Evolutionary conservation across 2,888 invertebrate genomes (phyloP).

Genomic region (Coremacera marginata): DNA sequence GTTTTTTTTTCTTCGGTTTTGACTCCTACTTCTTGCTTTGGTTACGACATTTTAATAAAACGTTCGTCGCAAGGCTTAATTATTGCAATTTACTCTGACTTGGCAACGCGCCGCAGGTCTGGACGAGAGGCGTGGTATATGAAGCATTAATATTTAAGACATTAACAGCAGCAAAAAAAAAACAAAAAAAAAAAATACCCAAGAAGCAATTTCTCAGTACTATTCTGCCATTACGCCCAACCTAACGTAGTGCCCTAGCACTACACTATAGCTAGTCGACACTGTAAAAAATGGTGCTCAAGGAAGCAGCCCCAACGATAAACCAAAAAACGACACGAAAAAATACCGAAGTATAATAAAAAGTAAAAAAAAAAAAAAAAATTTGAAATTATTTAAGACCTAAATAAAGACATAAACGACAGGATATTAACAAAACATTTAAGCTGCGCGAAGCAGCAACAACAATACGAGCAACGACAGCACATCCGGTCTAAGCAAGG

Average conservation of each 20-base stretch:
- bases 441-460: slow-evolving; percentile 11
- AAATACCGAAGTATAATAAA: background rate
- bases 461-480: slow-evolving; percentile 21
- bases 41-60: slow-evolving; percentile 40
- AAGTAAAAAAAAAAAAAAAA: slow-evolving; percentile 28
- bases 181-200: background rate
- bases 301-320: background rate
- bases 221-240: background rate
- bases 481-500: slow-evolving; percentile 23
- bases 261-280: background rate
- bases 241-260: background rate
- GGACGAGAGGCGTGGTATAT: background rate
- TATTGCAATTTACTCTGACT: slow-evolving; percentile 35
- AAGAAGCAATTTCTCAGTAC: background rate
- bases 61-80: slow-evolving; percentile 36
- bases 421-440: slow-evolving; percentile 37
- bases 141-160: background rate
- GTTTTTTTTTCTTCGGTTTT: too few relatives aligned
- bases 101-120: background rate
- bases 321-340: slow-evolving; percentile 11
- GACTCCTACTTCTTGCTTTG: background rate
- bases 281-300: background rate
- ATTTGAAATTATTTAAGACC: slow-evolving; percentile 28
- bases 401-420: slow-evolving; percentile 40
- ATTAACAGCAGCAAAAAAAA: background rate